Evolutionary conservation across 2,113 vertebrate genomes (phyloP).

Genomic region (Pavo muticus): DNA sequence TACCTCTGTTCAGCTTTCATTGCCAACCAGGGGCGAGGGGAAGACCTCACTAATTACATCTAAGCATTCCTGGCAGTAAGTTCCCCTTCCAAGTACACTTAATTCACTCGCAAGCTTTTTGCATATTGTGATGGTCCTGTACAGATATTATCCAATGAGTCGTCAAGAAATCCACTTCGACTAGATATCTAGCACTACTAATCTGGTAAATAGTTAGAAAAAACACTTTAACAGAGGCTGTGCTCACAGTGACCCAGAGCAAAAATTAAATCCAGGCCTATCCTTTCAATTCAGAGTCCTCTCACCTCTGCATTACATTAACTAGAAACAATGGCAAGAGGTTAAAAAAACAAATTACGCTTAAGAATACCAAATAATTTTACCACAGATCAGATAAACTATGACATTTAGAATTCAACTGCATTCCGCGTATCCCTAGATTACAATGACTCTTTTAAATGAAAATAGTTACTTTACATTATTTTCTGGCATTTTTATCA

Average conservation of each 20-base stretch:
- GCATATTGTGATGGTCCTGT: background rate
- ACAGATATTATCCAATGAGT: accelerated
- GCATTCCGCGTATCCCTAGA: background rate
- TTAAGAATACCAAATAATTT: background rate
- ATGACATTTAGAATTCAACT: background rate
- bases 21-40: background rate
- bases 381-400: background rate
- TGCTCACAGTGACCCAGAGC: background rate
- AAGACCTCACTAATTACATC: background rate
- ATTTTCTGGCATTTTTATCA: background rate
- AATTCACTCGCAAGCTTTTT: background rate
- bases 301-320: background rate
- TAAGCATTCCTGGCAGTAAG: background rate
- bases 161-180: background rate
- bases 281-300: background rate
- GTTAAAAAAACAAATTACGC: background rate
- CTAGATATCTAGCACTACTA: background rate
- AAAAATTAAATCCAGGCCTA: background rate
- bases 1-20: background rate
- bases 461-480: background rate
- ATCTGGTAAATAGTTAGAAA: background rate
- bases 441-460: background rate
- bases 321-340: background rate
- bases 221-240: background rate
- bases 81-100: background rate